Evolutionary conservation across 2,888 invertebrate species (phyloP).

Genomic region (Pammene fasciana): DNA sequence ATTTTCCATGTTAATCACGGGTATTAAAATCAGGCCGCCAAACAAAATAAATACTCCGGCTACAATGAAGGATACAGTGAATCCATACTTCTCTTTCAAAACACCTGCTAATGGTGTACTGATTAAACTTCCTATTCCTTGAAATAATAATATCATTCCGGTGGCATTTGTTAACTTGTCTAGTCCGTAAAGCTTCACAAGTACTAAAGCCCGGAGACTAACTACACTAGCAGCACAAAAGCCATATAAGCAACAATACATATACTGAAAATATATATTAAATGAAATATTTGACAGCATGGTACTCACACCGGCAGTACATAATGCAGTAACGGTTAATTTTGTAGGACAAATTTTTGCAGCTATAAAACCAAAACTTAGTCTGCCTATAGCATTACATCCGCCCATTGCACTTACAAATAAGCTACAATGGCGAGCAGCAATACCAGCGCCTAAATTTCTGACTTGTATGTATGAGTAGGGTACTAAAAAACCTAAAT

Average conservation of each 20-base stretch:
- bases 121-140: slow-evolving; percentile 70
- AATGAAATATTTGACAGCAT: slow-evolving; percentile 62
- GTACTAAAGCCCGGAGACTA: slow-evolving; percentile 63
- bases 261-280: slow-evolving; percentile 67
- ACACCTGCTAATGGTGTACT: slow-evolving; percentile 69
- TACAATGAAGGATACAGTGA: slow-evolving; percentile 61
- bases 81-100: slow-evolving; percentile 62
- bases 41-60: slow-evolving; percentile 65
- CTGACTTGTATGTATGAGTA: slow-evolving; percentile 69
- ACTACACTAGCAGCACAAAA: slow-evolving; percentile 62
- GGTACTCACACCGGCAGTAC: slow-evolving; percentile 60
- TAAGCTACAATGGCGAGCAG: slow-evolving; percentile 58
- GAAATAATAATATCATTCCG: slow-evolving; percentile 70
- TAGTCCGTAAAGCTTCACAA: slow-evolving; percentile 72
- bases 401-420: slow-evolving; percentile 71
- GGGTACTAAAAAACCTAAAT: slow-evolving; percentile 69
- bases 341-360: slow-evolving; percentile 61
- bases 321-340: slow-evolving; percentile 52
- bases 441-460: slow-evolving; percentile 61
- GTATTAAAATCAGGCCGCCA: slow-evolving; percentile 61
- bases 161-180: slow-evolving; percentile 75
- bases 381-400: slow-evolving; percentile 64
- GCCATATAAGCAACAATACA: slow-evolving; percentile 64
- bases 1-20: slow-evolving; percentile 54
- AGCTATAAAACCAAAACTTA: slow-evolving; percentile 62